Percentiles rank a stretch among this genome's conserved stretches.
phyloP scores from a whole-genome alignment of 2,888 invertebrate genomes.

The Unio delphinus region DNA sequence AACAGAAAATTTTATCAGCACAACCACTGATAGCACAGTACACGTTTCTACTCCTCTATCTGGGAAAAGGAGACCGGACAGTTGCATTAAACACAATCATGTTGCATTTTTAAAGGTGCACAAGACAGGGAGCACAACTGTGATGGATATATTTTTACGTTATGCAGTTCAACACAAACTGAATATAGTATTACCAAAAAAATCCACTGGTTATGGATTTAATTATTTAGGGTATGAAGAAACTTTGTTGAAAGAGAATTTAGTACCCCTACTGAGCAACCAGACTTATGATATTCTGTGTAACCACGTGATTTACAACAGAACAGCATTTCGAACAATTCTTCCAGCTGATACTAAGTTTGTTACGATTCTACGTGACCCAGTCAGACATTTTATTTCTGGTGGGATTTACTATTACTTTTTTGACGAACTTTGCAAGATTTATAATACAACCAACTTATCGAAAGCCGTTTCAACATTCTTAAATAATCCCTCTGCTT shows the following conservation, averaged over 20 bases:
- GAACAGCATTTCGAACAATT: constrained; percentile 35
- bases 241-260: constrained; percentile 25
- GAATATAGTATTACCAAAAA: constrained; percentile 53
- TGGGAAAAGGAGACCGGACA: too few species aligned
- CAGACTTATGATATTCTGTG: constrained; percentile 54
- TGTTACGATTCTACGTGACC: constrained; percentile 48
- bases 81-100: constrained; percentile 20
- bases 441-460: background rate
- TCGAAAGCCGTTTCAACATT: constrained; percentile 11
- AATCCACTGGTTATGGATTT: constrained; percentile 28
- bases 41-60: too few species aligned
- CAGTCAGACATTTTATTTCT: constrained; percentile 45
- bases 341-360: constrained; percentile 43
- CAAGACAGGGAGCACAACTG: constrained; percentile 59
- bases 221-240: constrained; percentile 45
- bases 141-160: constrained; percentile 57
- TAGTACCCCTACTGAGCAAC: constrained; percentile 47
- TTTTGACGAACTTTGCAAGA: constrained; percentile 9
- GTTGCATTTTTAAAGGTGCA: constrained; percentile 57
- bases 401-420: constrained; percentile 46
- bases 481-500: constrained; percentile 11
- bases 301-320: constrained; percentile 58
- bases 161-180: constrained; percentile 45
- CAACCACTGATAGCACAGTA: too few species aligned
- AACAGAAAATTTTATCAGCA: too few species aligned